Conservation (phyloP, 2,113 vertebrate genomes). For the Chaetura pelagica region DNA sequence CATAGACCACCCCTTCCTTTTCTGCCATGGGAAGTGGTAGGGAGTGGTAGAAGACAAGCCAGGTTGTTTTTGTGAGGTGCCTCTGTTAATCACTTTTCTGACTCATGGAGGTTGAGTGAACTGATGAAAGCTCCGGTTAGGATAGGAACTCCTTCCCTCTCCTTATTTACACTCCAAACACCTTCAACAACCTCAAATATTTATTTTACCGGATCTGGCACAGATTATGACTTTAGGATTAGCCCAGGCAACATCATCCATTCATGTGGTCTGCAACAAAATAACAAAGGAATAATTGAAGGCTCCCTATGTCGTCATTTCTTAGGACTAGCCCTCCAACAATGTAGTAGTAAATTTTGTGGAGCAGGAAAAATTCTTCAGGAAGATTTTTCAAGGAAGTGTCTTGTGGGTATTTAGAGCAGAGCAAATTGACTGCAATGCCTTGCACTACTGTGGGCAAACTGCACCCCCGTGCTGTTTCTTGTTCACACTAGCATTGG, state of each 20-base stretch:
- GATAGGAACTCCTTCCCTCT: background rate
- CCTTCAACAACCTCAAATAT: background rate
- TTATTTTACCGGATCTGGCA: background rate
- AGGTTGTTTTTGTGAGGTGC: background rate
- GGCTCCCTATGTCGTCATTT: background rate
- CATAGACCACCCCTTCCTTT: background rate
- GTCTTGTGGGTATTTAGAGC: background rate
- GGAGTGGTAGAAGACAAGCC: background rate
- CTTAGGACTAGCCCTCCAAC: background rate
- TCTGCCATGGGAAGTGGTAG: background rate
- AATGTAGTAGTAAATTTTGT: background rate
- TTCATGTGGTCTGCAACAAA: background rate
- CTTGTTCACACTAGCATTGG: background rate
- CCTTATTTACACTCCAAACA: background rate
- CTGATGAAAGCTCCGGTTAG: background rate
- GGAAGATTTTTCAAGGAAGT: background rate
- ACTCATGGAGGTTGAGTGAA: background rate
- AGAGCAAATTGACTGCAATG: background rate
- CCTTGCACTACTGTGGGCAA: background rate
- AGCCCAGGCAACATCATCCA: background rate
- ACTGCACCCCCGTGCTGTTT: background rate
- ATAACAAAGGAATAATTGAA: background rate
- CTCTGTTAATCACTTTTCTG: background rate
- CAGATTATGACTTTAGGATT: background rate
- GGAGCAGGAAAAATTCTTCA: background rate